Conservation (phyloP, 2,797 vertebrate genomes). For the Lindbergichthys nudifrons region DNA sequence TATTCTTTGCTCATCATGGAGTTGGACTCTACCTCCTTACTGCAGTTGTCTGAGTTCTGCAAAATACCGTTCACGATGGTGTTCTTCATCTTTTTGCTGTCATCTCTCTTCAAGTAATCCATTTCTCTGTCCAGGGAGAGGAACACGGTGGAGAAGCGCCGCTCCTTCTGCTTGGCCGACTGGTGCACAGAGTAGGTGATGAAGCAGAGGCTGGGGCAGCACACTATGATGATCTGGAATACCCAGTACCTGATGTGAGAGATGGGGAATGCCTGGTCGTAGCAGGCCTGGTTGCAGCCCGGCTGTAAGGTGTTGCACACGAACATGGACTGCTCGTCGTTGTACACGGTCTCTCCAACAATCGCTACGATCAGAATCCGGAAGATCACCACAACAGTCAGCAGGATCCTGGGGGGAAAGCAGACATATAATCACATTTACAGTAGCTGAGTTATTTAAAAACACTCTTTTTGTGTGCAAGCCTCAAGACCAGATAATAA, state of each 20-base stretch:
- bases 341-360: slow-evolving; percentile 94
- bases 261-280: slow-evolving; percentile 94
- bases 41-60: slow-evolving; percentile 92
- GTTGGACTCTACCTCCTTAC: slow-evolving; percentile 90
- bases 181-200: slow-evolving; percentile 96
- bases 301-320: slow-evolving; percentile 95
- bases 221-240: slow-evolving; percentile 97
- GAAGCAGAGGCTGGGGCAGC: slow-evolving; percentile 94
- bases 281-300: slow-evolving; percentile 95
- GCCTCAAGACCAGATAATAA: neutral
- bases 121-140: slow-evolving; percentile 90
- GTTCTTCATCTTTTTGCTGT: slow-evolving; percentile 92
- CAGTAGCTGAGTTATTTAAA: neutral
- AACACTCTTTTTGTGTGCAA: neutral
- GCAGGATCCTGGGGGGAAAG: slow-evolving; percentile 87
- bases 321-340: slow-evolving; percentile 96
- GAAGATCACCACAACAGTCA: slow-evolving; percentile 97
- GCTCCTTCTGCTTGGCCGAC: slow-evolving; percentile 92
- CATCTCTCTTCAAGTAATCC: slow-evolving; percentile 87
- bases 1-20: slow-evolving; percentile 90
- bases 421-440: neutral
- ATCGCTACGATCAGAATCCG: slow-evolving; percentile 96
- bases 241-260: slow-evolving; percentile 96
- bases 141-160: slow-evolving; percentile 90
- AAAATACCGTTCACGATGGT: slow-evolving; percentile 92